Evolutionary conservation across 2,888 invertebrate genomes (phyloP), one percentile per base, ranked within the genome.

Genomic region (Iselma pallidipennis): DNA sequence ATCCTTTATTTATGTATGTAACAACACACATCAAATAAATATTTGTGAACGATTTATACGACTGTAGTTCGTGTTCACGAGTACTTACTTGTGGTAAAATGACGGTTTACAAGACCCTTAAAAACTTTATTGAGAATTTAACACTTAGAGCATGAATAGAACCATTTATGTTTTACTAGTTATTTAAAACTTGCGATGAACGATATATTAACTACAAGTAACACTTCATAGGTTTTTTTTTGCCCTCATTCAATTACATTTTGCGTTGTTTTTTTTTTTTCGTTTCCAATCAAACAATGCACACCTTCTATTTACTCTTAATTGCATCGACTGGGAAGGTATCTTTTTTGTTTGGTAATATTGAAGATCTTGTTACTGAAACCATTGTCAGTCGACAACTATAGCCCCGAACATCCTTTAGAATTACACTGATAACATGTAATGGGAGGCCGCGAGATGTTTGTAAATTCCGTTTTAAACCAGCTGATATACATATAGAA

Each of bases 341-440:
- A n/a, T n/a, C n/a, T n/a, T n/a, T n/a, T n/a, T n/a, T n/a, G n/a
- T n/a, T n/a, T n/a, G n/a, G n/a, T n/a, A n/a, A n/a, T n/a, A n/a
- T n/a, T n/a, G n/a, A n/a, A n/a, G 69, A 70, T 67, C 76, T 77
- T 75, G 76, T 77, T 76, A 76, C 76, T 67, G 76, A 74, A 74
- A 73, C 74, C 74, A 75, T 77, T 12, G 3, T 76, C 71, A 71
- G 72, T 69, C 73, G 76, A 76, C 76, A 77, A 77, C 77, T 76
- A 76, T 76, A 72, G 50, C 66, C n/a, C n/a, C 66, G 69, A 71
- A 73, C 75, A 76, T 76, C 74, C 74, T 70, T 68, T 66, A 71
- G 23, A 79, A 79, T 79, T 77, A 76, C 77, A 66, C 75, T 77
- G 79, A 79, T 78, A 78, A 78, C 79, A 76, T 72, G 76, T 75